Conservation (phyloP, 1,140 invertebrate species). For the Anadara kagoshimensis region DNA sequence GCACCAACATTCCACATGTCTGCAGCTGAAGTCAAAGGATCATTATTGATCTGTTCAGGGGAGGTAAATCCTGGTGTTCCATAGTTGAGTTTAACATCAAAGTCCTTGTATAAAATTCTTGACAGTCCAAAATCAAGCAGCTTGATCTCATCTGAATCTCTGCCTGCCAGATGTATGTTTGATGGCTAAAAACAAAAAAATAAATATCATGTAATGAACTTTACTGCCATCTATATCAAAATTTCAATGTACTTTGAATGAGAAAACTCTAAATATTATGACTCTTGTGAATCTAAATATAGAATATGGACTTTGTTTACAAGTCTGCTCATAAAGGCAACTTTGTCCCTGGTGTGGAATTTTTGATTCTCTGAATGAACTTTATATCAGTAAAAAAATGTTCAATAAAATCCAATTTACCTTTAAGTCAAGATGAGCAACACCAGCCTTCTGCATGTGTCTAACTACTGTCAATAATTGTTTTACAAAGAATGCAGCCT, state of each 20-base stretch:
- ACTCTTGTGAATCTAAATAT: no score
- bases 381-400: neutral
- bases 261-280: no score
- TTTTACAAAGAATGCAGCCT: conserved; percentile 90
- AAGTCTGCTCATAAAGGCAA: no score
- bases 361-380: no score
- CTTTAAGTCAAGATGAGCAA: conserved; percentile 94
- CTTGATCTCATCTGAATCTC: conserved; percentile 93
- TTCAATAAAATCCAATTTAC: conserved; percentile 74
- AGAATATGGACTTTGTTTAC: no score
- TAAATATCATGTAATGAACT: neutral
- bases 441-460: conserved; percentile 91
- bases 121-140: conserved; percentile 90
- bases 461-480: conserved; percentile 91
- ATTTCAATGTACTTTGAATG: no score
- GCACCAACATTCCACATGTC: conserved; percentile 99
- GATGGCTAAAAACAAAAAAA: conserved; percentile 84
- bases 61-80: conserved; percentile 96
- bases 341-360: no score
- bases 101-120: conserved; percentile 81
- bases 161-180: conserved; percentile 93
- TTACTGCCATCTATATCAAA: no score
- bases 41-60: conserved; percentile 88
- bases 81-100: conserved; percentile 80
- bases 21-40: conserved; percentile 76